Percentiles rank a stretch among this genome's conserved stretches.
phyloP scores from a whole-genome alignment of 2,888 invertebrate species.

The Clanis bilineata region DNA sequence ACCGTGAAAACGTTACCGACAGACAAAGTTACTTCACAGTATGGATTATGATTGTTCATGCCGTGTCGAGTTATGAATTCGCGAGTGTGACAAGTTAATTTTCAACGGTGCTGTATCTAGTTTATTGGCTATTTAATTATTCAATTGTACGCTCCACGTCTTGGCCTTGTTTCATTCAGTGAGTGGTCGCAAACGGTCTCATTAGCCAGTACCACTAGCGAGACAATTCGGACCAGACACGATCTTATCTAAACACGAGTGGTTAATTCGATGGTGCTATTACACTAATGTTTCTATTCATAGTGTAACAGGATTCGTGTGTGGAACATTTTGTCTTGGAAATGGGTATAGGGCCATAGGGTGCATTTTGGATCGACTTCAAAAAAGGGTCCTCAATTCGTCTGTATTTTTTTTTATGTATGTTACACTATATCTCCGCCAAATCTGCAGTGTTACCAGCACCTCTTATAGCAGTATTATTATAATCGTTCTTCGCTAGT shows the following conservation, averaged over 20 bases:
- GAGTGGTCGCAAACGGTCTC: constrained; percentile 20
- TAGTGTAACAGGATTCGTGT: constrained; percentile 1
- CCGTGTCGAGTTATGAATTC: neutral
- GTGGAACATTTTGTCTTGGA: neutral
- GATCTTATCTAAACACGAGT: constrained; percentile 17
- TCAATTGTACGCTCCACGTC: constrained; percentile 20
- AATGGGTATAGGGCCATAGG: too few relatives aligned
- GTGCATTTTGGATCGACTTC: too few relatives aligned
- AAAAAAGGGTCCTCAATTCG: too few relatives aligned
- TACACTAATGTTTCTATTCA: constrained; percentile 16
- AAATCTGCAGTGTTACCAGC: too few relatives aligned
- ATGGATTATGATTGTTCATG: too few relatives aligned
- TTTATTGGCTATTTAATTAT: constrained; percentile 21
- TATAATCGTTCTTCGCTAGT: too few relatives aligned
- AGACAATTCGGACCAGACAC: constrained; percentile 19
- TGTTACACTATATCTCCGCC: too few relatives aligned
- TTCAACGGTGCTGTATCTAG: constrained; percentile 6
- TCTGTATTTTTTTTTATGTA: too few relatives aligned
- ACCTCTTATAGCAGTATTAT: too few relatives aligned
- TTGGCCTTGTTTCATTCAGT: constrained; percentile 23
- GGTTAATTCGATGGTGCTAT: constrained; percentile 17
- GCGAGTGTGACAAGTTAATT: neutral
- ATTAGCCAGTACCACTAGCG: constrained; percentile 29
- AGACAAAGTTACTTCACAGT: too few relatives aligned
- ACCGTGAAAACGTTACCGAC: too few relatives aligned